Base-by-base conservation (phyloP, 2,888 invertebrate species). In the Brachyopa scutellaris region DNA sequence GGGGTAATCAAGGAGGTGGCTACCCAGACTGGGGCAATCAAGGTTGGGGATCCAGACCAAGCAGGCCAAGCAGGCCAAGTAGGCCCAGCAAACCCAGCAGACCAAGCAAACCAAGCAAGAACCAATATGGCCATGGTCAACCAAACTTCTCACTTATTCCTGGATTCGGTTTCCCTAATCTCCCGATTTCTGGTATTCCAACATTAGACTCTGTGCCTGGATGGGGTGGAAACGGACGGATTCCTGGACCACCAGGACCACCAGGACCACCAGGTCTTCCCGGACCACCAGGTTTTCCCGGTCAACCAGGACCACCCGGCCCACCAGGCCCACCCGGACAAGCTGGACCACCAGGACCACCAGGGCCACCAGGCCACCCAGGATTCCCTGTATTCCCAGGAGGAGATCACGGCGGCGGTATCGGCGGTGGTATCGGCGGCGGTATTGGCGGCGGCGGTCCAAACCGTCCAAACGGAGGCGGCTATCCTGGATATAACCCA, bases 201-300 rank as follows among this genome's bases (percentile, higher is more conserved):
- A 19, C 61, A 1, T 26, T 73, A 45, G 6, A 36, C 1, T 7
- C 53, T 36, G 9, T 72, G 1, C 55, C 26, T 8, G 72, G 72
- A 21, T 62, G 72, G 62, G 42, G 53, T 2, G 33, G 45, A 11
- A 4, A 36, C 0, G 62, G 47, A 21, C 21, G 23, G 9, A 15
- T 45, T 3, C 55, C 40, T 2, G 55, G 67, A 21, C 31, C 33
- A 2, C 67, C 67, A 2, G 67, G 67, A 2, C 55, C 33, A 8
- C 64, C 33, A 3, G 78, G 78, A 72, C 85, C 88, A 55, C 87
- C 86, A 49, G 74, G 67, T 0, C 11, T 2, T 7, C 7, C n/a
- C 0, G 78, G 77, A 0, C 51, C n/a, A 38, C 19, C 59, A 7
- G 77, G 77, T 57, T 47, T 59, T 11, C 45, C 57, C 2, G 74